A percentile compares a stretch with the other conserved stretches of the same genome.
These are phyloP conservation scores for Heliornis fulica DNA, from an alignment of 2,113 vertebrate species.

Conservation along the genomic window DNA sequence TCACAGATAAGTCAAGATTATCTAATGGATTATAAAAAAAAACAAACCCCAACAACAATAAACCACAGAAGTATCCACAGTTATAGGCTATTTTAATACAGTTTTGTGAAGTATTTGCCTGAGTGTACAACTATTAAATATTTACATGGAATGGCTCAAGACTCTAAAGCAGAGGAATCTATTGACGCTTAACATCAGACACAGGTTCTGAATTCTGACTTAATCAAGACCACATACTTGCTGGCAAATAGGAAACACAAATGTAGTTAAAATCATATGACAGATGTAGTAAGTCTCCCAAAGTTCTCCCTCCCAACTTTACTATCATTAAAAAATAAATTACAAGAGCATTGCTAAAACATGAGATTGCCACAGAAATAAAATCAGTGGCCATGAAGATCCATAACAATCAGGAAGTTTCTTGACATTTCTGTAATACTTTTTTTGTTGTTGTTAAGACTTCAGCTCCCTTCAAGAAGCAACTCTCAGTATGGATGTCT, in stretches of 20 bases:
- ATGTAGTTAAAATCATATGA: not conserved
- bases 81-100: not conserved
- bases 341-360: not conserved
- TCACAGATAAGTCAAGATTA: too few species aligned
- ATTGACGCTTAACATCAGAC: not conserved
- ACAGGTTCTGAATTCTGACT: not conserved
- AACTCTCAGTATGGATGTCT: not conserved
- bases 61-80: too few species aligned
- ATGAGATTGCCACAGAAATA: not conserved
- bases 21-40: too few species aligned
- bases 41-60: too few species aligned
- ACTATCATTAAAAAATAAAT: not conserved
- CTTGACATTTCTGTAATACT: not conserved
- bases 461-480: not conserved
- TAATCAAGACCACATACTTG: not conserved
- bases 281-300: not conserved
- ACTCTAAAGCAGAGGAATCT: not conserved
- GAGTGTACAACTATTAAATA: not conserved
- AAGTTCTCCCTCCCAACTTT: not conserved
- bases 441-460: not conserved
- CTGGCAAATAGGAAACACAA: not conserved
- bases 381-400: not conserved
- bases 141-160: not conserved
- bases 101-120: not conserved
- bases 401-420: rapidly evolving